These are phyloP conservation scores for Cyprinodon tularosa DNA, from an alignment of 2,113 vertebrate genomes.

Conservation along the genomic window DNA sequence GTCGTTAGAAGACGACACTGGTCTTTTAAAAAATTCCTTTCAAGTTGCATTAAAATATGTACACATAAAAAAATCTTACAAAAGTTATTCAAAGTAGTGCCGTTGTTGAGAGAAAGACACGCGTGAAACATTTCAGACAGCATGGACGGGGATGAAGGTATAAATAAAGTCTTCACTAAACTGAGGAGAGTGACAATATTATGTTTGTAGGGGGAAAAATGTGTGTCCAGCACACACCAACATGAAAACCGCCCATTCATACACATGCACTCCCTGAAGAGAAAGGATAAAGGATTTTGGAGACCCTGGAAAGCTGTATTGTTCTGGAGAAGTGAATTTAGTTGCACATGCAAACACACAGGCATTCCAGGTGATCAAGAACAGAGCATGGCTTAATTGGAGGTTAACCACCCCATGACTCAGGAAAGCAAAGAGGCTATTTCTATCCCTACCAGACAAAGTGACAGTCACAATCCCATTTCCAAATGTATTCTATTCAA, in stretches of 20 bases:
- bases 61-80: constrained; percentile 74
- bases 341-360: constrained; percentile 30
- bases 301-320: constrained; percentile 67
- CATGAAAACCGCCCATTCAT: constrained; percentile 38
- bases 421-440: constrained; percentile 34
- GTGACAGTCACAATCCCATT: constrained; percentile 27
- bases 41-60: constrained; percentile 72
- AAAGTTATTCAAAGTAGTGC: constrained; percentile 65
- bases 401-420: constrained; percentile 12
- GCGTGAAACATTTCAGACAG: constrained; percentile 32
- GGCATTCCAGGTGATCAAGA: constrained; percentile 9
- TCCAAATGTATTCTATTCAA: constrained; percentile 6
- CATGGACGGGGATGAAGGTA: constrained; percentile 11
- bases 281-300: constrained; percentile 68
- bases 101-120: constrained; percentile 34
- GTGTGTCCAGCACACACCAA: constrained; percentile 74
- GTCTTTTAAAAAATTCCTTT: constrained; percentile 56
- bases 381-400: not conserved
- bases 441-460: constrained; percentile 38
- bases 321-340: constrained; percentile 37
- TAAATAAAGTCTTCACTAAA: constrained; percentile 28
- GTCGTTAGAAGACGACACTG: constrained; percentile 56
- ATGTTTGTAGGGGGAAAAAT: constrained; percentile 16
- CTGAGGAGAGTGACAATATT: constrained; percentile 12
- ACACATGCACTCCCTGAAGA: constrained; percentile 66